Evolutionary conservation across 2,113 vertebrate species (phyloP).

Genomic region (Toxostoma redivivum): DNA sequence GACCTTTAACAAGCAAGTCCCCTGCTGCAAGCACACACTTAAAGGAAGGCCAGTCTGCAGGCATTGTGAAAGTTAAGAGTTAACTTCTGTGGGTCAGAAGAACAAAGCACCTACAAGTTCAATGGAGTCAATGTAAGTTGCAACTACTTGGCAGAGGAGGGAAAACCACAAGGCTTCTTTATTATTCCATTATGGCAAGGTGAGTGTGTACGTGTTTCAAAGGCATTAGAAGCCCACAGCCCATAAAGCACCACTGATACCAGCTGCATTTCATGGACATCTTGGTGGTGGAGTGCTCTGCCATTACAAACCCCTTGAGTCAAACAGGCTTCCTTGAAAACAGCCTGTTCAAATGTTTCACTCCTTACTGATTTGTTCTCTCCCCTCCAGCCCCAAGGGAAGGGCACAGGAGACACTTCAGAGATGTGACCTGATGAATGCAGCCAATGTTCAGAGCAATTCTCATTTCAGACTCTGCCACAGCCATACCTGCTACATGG

Average conservation of each 20-base stretch:
- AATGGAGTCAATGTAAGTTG: background rate
- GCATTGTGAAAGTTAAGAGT: background rate
- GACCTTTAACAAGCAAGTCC: background rate
- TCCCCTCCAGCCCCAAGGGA: background rate
- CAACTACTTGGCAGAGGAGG: background rate
- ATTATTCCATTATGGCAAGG: background rate
- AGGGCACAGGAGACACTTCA: background rate
- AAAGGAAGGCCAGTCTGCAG: background rate
- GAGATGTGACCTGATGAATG: background rate
- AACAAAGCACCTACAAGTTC: background rate
- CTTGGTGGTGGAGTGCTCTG: background rate
- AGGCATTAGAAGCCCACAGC: background rate
- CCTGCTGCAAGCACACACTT: background rate
- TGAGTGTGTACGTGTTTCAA: background rate
- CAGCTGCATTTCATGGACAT: background rate
- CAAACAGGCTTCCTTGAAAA: background rate
- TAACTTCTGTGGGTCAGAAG: background rate
- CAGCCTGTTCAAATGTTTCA: background rate
- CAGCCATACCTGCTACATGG: background rate
- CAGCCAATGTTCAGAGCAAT: background rate
- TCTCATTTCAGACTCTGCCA: background rate
- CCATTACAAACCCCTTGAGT: background rate
- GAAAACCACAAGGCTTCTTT: background rate
- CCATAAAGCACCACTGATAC: background rate
- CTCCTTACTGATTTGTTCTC: background rate